A percentile compares a stretch with the other conserved stretches of the same genome.
phyloP scores from a whole-genome alignment of 2,888 invertebrate species.

The Bimastos eiseni region DNA sequence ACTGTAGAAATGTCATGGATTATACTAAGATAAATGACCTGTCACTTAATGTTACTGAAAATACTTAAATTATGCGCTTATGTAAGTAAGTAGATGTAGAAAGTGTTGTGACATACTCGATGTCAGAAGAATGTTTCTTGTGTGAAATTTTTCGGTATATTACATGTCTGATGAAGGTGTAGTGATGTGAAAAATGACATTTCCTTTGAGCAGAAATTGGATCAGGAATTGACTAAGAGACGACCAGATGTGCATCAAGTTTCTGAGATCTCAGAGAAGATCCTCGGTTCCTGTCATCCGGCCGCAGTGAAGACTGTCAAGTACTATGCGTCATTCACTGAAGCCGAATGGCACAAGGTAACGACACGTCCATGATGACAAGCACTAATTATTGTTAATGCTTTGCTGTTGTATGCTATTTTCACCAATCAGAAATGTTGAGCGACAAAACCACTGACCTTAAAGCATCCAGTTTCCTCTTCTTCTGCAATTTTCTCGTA shows the following conservation, averaged over 20 bases:
- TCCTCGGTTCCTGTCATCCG: conserved; percentile 58
- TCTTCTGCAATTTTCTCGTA: too few species aligned
- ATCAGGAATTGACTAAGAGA: conserved; percentile 55
- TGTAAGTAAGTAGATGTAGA: background rate
- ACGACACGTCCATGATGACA: background rate
- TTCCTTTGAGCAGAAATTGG: conserved; percentile 53
- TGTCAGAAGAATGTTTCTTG: background rate
- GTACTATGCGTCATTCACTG: conserved; percentile 61
- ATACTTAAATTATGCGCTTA: background rate
- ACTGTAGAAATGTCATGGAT: too few species aligned
- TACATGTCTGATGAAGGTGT: background rate
- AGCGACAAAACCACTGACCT: background rate
- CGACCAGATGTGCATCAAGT: conserved; percentile 58
- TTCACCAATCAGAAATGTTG: background rate
- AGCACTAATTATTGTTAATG: background rate
- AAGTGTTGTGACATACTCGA: background rate
- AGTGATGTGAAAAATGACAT: background rate
- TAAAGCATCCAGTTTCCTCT: background rate
- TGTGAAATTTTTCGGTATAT: background rate
- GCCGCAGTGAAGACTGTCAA: conserved; percentile 61
- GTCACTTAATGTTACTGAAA: background rate
- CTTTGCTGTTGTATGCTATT: background rate
- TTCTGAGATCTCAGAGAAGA: conserved; percentile 56
- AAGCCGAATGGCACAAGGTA: conserved; percentile 55
- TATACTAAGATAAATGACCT: too few species aligned